Evolutionary conservation across 2,888 invertebrate genomes (phyloP), one percentile per base, ranked within the genome.

Genomic region (Dichetophora obliterata): DNA sequence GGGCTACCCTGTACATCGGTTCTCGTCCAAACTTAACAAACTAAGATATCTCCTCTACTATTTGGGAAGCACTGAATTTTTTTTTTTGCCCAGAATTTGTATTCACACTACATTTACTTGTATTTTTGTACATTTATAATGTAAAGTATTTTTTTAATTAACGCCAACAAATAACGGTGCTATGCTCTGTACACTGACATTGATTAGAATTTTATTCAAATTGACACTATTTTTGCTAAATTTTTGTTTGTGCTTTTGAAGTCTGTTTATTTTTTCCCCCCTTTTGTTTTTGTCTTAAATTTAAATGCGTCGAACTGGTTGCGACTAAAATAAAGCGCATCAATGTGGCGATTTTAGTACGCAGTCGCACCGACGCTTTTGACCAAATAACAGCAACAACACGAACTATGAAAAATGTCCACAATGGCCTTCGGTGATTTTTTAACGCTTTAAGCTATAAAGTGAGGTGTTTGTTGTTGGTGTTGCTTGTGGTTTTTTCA

Each of bases 331-430:
- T 54, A 19, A 34, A 27, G 63, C 63, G 63, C 63, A 65, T 65
- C 63, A 48, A 61, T 73, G 75, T 48, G 75, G 59, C n/a, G 69
- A 22, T n/a, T 50, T 68, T 31, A 61, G 50, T 27, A n/a, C 75
- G 75, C 66, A 54, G 31, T 52, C 11, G 24, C 31, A 68, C 31
- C 31, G n/a, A 70, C 22, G 27, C 59, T 43, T 43, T 43, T 37
- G 71, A 27, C 22, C 37, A 71, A 43, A 19, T 79, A 84, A 80
- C 75, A 70, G 6, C 19, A 54, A n/a, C 19, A n/a, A n/a, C 34
- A 70, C 24, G 16, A 50, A 65, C 48, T 24, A 24, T 5, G 16
- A 59, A n/a, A 50, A 50, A 8, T 54, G 11, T 69, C 54, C 71
- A 59, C 9, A 27, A 71, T 71, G 71, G 37, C 71, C 57, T 71